Conservation (phyloP, 2,113 vertebrate genomes). For the Chiloscyllium plagiosum region DNA sequence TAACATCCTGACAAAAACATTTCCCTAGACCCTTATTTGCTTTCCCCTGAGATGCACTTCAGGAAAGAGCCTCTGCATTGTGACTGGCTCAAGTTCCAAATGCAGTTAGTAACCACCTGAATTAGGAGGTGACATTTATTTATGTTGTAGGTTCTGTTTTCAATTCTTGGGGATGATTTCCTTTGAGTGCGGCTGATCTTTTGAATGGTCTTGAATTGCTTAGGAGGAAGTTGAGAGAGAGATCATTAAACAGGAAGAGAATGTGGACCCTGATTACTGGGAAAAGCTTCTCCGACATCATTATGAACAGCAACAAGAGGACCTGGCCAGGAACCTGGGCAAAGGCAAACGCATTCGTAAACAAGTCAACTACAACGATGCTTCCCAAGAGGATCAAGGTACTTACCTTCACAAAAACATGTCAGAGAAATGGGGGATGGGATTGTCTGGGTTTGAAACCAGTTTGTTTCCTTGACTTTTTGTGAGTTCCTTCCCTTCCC, state of each 20-base stretch:
- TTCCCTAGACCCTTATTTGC: neutral
- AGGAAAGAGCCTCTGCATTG: neutral
- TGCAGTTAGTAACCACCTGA: neutral
- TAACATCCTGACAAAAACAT: neutral
- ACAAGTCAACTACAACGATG: constrained; percentile 98
- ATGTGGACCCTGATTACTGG: constrained; percentile 97
- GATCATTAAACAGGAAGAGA: constrained; percentile 98
- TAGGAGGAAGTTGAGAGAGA: constrained; percentile 95
- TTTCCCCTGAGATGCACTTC: neutral
- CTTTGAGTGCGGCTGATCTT: neutral
- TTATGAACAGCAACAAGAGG: constrained; percentile 96
- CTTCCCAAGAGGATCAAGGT: constrained; percentile 98
- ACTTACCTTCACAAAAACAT: neutral
- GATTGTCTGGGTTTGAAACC: neutral
- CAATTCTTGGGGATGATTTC: neutral
- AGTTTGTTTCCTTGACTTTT: neutral
- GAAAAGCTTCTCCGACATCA: constrained; percentile 94
- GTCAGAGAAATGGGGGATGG: neutral
- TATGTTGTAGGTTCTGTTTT: neutral
- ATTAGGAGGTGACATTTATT: neutral
- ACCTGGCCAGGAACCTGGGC: constrained; percentile 87
- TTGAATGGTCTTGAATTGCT: neutral
- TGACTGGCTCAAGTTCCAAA: neutral
- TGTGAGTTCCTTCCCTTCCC: neutral
- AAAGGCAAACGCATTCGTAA: constrained; percentile 94